Evolutionary conservation across 2,113 vertebrate genomes (phyloP).

Genomic region (Rhodinocichla rosea): DNA sequence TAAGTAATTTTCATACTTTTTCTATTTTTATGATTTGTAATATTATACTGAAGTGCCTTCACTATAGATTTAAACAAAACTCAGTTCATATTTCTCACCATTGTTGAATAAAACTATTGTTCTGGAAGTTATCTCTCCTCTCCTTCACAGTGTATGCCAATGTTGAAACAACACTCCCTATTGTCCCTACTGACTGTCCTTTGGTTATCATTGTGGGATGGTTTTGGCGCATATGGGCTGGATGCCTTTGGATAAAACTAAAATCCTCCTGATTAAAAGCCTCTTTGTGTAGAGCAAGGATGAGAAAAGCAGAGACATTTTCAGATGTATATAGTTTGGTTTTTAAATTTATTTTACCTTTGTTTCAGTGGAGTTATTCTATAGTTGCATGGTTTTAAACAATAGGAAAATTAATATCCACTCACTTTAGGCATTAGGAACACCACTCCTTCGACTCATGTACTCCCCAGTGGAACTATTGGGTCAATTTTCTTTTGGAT

Average conservation of each 20-base stretch:
- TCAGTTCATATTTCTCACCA: not conserved
- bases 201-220: not conserved
- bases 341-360: not conserved
- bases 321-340: not conserved
- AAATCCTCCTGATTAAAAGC: not conserved
- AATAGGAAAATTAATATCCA: not conserved
- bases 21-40: not conserved
- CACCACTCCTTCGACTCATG: not conserved
- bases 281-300: not conserved
- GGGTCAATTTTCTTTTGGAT: not conserved
- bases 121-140: not conserved
- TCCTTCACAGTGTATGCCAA: not conserved
- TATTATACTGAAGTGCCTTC: not conserved
- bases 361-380: not conserved
- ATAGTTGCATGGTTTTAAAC: not conserved
- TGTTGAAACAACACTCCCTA: not conserved
- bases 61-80: not conserved
- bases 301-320: not conserved
- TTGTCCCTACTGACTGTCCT: not conserved
- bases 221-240: not conserved
- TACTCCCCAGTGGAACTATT: not conserved
- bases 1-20: not conserved
- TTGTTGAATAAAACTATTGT: conserved; percentile 18
- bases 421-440: not conserved
- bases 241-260: not conserved